Percentiles rank a stretch among this genome's conserved stretches.
phyloP scores from a whole-genome alignment of 64 coral and sea anemone genomes.

The Hydrozoanthus tunicans region DNA sequence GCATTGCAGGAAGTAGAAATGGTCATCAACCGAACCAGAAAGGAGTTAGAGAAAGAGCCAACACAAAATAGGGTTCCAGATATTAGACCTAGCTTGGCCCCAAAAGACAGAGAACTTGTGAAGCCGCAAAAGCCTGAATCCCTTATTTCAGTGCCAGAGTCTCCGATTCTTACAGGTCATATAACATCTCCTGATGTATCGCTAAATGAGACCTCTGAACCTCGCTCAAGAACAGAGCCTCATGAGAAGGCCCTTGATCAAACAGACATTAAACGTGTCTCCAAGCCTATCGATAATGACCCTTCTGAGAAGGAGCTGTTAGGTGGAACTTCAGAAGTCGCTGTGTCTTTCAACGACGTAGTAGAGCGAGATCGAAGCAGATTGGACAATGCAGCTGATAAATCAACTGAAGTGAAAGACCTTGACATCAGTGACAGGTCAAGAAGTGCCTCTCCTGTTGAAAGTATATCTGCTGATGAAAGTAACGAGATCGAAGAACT shows the following conservation, averaged over 20 bases:
- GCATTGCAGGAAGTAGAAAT: conserved; percentile 45
- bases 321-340: background rate
- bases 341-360: background rate
- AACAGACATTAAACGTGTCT: background rate
- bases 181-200: conserved; percentile 37
- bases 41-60: conserved; percentile 40
- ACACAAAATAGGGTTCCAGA: conserved; percentile 24
- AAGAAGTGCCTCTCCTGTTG: conserved; percentile 27
- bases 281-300: background rate
- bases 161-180: background rate
- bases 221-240: background rate
- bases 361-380: conserved; percentile 2
- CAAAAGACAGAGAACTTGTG: conserved; percentile 2
- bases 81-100: conserved; percentile 39
- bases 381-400: conserved; percentile 10
- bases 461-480: background rate
- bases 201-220: background rate
- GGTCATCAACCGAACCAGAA: conserved; percentile 47
- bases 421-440: conserved; percentile 55
- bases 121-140: conserved; percentile 9
- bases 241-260: background rate
- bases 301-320: background rate
- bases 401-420: conserved; percentile 48
- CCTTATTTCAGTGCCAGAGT: conserved; percentile 14
- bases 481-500: conserved; percentile 42